Base-by-base conservation (phyloP, 2,113 vertebrate genomes). In the Pluvialis apricaria region DNA sequence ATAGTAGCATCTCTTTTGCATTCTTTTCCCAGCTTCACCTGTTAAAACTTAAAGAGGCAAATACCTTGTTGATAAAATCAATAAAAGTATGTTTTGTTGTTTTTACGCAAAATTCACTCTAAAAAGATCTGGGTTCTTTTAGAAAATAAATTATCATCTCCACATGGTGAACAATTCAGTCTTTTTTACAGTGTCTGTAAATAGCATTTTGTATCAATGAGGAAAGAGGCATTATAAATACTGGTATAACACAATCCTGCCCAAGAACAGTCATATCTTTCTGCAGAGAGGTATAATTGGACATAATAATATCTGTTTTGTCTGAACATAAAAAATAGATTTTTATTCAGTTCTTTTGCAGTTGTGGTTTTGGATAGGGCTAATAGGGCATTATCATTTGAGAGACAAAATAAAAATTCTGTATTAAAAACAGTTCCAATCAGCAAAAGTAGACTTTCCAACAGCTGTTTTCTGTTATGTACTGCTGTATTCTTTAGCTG, bases 341-440 rank as follows among this genome's bases (percentile, higher is more conserved):
- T 94, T 89, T 52, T 66, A 65, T 72, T 88, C n/a, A 36, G 10
- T 93, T 49, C 91, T 94, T 97, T 94, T 96, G n/a, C 78, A 82
- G 82, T 88, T 90, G 90, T 29, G 47, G 81, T 85, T 95, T 88
- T 82, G n/a, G 66, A 29, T 94, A 70, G 72, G 61, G 77, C 44
- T 96, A 96, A 79, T 81, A 88, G 15, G 21, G 18, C 81, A 60
- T 91, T 90, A 92, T 90, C 26, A 96, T 88, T 86, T 84, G 76
- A 77, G 52, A 93, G 69, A 91, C 57, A 96, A 83, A 96, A 96
- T 88, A 92, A 96, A 96, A 96, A 94, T 86, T 85, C 66, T 92
- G 9, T 64, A 15, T 88, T 87, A 95, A 88, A 38, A 97, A 71
- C 60, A 8, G 24, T 32, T 94, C 52, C 38, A 90, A 61, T 44